A percentile compares a stretch with the other conserved stretches of the same genome.
phyloP scores from a whole-genome alignment of 1,140 invertebrate genomes.

The Melitaea cinxia region DNA sequence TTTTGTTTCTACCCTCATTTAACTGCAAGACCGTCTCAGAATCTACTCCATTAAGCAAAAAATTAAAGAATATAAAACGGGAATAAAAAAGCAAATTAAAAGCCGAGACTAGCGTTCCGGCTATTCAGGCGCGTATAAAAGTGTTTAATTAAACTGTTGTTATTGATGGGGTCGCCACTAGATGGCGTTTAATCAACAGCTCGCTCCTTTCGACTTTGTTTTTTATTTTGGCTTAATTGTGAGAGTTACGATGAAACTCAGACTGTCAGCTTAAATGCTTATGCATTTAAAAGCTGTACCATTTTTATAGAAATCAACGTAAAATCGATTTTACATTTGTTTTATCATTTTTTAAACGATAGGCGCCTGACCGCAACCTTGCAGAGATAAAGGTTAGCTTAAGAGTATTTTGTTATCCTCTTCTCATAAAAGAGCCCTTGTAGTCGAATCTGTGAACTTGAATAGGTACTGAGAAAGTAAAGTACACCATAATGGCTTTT shows the following conservation, averaged over 20 bases:
- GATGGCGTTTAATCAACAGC: slow-evolving; percentile 78
- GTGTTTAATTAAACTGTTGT: slow-evolving; percentile 80
- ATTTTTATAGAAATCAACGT: not conserved
- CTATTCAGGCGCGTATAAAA: slow-evolving; percentile 73
- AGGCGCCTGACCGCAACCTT: too few species aligned
- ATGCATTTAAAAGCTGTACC: not conserved
- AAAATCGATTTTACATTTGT: too few species aligned
- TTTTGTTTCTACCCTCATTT: slow-evolving; percentile 57
- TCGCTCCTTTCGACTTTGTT: slow-evolving; percentile 68
- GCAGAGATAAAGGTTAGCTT: too few species aligned
- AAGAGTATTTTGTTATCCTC: too few species aligned
- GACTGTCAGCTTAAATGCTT: slow-evolving; percentile 11
- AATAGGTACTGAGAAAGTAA: too few species aligned
- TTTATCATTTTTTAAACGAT: too few species aligned
- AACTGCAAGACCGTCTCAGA: slow-evolving; percentile 30
- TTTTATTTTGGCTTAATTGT: slow-evolving; percentile 38
- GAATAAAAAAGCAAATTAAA: slow-evolving; percentile 73
- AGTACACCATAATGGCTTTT: too few species aligned
- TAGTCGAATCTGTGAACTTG: too few species aligned
- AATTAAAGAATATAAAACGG: slow-evolving; percentile 57
- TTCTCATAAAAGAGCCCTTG: too few species aligned
- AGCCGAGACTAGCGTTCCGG: slow-evolving; percentile 58
- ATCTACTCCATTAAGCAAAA: slow-evolving; percentile 45
- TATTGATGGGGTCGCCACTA: slow-evolving; percentile 77
- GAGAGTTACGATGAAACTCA: slow-evolving; percentile 17